Conservation (phyloP, 64 coral and sea anemone genomes). For the Montipora capricornis region DNA sequence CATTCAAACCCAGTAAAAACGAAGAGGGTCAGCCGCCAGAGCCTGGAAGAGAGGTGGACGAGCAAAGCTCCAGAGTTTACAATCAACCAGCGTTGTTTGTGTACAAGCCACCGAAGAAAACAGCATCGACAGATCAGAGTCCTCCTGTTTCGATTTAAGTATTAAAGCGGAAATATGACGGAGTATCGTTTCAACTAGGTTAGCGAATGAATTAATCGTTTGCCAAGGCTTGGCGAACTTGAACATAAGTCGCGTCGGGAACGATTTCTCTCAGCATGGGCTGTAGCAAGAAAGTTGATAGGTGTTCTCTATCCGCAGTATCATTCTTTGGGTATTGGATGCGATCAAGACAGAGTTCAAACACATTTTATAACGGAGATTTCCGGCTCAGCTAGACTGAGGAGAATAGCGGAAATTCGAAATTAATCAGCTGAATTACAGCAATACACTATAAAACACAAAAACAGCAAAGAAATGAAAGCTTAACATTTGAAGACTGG, state of each 20-base stretch:
- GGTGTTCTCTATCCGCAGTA: too few species aligned
- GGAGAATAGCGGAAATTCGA: too few species aligned
- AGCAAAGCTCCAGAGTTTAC: conserved; percentile 55
- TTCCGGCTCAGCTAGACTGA: too few species aligned
- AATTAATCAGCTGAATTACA: background rate
- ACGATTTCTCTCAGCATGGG: too few species aligned
- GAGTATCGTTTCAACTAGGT: background rate
- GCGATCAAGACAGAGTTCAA: too few species aligned
- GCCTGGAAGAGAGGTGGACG: conserved; percentile 23
- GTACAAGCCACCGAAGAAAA: conserved; percentile 67
- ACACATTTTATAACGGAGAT: too few species aligned
- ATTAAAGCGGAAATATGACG: background rate
- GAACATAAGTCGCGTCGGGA: too few species aligned
- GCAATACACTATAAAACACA: background rate
- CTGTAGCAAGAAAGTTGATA: too few species aligned
- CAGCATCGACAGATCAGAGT: conserved; percentile 8
- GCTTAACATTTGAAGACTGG: too few species aligned
- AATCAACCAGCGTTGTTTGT: conserved; percentile 93
- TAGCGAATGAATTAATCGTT: background rate
- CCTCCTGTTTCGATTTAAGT: conserved; percentile 37
- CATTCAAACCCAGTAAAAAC: conserved; percentile 83
- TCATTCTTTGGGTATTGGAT: too few species aligned
- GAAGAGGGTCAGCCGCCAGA: conserved; percentile 25
- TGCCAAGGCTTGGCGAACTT: background rate
- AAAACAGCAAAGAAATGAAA: too few species aligned